Evolutionary conservation across 2,797 vertebrate species (phyloP).

Genomic region (Lindbergichthys nudifrons): DNA sequence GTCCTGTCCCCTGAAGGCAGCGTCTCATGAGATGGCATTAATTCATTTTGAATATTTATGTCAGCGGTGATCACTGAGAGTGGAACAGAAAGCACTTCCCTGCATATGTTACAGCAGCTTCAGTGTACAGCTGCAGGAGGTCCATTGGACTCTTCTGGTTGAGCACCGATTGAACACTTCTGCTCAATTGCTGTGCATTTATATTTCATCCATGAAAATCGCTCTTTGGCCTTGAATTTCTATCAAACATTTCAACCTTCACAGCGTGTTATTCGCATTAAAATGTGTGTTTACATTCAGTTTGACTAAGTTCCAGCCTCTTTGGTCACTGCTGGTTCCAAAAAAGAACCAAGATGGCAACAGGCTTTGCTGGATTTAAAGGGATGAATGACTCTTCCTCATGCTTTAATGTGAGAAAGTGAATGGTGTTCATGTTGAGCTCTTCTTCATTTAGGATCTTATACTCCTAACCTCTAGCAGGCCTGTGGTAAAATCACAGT

Average conservation of each 20-base stretch:
- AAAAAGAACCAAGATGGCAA: too few relatives aligned
- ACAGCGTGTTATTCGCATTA: too few relatives aligned
- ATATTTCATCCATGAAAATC: too few relatives aligned
- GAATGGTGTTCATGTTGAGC: too few relatives aligned
- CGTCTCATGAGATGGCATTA: neutral
- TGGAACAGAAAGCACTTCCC: constrained; percentile 18
- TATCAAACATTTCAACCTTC: too few relatives aligned
- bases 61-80: constrained; percentile 34
- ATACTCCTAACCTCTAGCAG: constrained; percentile 10
- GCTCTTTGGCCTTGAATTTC: too few relatives aligned
- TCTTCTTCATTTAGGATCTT: constrained; percentile 1
- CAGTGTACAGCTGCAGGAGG: neutral
- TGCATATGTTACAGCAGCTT: neutral
- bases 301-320: too few relatives aligned
- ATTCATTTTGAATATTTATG: constrained; percentile 23
- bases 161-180: neutral
- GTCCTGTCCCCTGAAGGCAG: neutral
- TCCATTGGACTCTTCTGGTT: neutral
- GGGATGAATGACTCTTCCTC: neutral
- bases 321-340: too few relatives aligned
- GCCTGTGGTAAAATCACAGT: constrained; percentile 4
- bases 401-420: too few relatives aligned
- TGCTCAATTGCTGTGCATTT: too few relatives aligned
- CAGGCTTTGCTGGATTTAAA: neutral
- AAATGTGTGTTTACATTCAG: too few relatives aligned